These are phyloP conservation scores for Ochropacha duplaris DNA, from an alignment of 2,888 invertebrate species.

Conservation along the genomic window DNA sequence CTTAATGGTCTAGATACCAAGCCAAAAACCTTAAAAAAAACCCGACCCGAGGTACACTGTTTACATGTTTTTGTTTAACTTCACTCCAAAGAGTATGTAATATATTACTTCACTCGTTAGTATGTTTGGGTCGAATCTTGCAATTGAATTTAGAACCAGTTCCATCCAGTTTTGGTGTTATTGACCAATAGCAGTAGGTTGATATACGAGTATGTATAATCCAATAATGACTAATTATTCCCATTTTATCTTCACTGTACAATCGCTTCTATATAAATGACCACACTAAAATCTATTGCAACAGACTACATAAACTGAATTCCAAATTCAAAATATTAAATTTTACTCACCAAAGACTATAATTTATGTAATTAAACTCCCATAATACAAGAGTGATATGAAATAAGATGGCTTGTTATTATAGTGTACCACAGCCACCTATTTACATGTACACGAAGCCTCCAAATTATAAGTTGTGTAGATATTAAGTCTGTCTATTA, in stretches of 20 bases:
- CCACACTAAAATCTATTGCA: not conserved
- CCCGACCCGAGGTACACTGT: no score
- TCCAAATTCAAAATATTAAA: not conserved
- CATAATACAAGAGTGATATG: slow-evolving; percentile 15
- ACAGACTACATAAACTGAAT: not conserved
- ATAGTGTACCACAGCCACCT: slow-evolving; percentile 1
- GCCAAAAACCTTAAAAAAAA: no score
- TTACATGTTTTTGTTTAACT: no score
- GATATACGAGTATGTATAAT: no score
- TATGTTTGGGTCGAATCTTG: no score
- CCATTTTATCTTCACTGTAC: not conserved
- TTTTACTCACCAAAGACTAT: not conserved
- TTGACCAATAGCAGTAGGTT: no score
- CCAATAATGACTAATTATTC: no score
- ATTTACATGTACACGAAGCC: slow-evolving; percentile 1
- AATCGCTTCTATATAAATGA: not conserved
- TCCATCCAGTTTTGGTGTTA: no score
- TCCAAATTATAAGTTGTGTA: slow-evolving; percentile 2
- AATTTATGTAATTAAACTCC: slow-evolving; percentile 4
- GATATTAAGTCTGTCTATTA: not conserved
- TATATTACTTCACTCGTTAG: no score
- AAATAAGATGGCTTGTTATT: slow-evolving; percentile 31
- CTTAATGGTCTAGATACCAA: no score
- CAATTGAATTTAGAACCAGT: no score
- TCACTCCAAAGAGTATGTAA: no score